These are phyloP conservation scores for Drosophila vallismaia DNA, from an alignment of 2,888 invertebrate species.

Conservation along the genomic window DNA sequence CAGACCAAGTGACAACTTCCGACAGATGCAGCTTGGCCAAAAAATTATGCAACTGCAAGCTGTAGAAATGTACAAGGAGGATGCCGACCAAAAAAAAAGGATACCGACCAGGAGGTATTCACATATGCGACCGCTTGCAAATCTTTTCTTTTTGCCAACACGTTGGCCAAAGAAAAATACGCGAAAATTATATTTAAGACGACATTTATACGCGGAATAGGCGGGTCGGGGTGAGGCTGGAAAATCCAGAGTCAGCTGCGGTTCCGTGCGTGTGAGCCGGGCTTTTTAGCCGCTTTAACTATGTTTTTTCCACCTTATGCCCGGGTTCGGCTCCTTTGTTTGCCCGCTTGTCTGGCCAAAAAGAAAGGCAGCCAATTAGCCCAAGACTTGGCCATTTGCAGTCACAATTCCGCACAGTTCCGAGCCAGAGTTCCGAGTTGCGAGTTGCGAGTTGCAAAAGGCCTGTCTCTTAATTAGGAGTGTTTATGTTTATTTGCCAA, in stretches of 20 bases:
- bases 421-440: too few relatives aligned
- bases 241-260: conserved; percentile 27
- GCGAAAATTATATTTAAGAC: conserved; percentile 79
- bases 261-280: conserved; percentile 34
- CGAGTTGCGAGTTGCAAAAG: neutral
- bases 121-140: conserved; percentile 70
- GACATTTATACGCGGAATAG: conserved; percentile 67
- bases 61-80: neutral
- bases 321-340: conserved; percentile 32
- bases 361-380: conserved; percentile 71
- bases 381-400: conserved; percentile 36
- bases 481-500: conserved; percentile 66
- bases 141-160: conserved; percentile 63
- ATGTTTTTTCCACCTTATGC: neutral
- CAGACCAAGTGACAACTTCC: conserved; percentile 35
- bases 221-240: conserved; percentile 32
- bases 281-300: conserved; percentile 55
- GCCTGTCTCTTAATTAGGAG: conserved; percentile 66
- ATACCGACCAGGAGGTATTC: conserved; percentile 15
- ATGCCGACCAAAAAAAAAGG: neutral
- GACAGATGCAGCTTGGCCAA: conserved; percentile 43
- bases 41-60: conserved; percentile 64
- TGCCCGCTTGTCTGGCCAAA: conserved; percentile 54
- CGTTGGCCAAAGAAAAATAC: conserved; percentile 63
- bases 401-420: conserved; percentile 4